Conservation (phyloP, 2,113 vertebrate species). For the Esox niger region DNA sequence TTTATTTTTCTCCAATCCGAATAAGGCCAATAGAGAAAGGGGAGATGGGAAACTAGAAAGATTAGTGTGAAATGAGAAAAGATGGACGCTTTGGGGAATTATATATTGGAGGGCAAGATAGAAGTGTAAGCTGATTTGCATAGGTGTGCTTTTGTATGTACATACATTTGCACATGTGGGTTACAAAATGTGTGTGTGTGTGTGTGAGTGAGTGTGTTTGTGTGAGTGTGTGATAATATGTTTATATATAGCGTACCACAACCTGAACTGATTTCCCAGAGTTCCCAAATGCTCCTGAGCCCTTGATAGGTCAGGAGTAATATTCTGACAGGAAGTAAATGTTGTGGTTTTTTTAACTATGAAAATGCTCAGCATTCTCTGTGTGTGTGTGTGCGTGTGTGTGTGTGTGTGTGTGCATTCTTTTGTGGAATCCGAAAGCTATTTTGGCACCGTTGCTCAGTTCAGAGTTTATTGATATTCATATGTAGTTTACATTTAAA, state of each 20-base stretch:
- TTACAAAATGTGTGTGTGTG: not conserved
- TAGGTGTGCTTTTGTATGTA: not conserved
- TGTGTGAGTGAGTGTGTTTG: slow-evolving; percentile 10
- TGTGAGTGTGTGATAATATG: slow-evolving; percentile 22
- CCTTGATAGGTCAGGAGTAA: slow-evolving; percentile 33
- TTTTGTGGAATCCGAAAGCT: not conserved
- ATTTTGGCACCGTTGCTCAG: not conserved
- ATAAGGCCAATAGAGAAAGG: too few relatives aligned
- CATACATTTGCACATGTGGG: too few relatives aligned
- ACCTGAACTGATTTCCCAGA: slow-evolving; percentile 18
- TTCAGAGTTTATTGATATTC: not conserved
- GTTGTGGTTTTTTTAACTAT: slow-evolving; percentile 10
- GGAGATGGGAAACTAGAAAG: not conserved
- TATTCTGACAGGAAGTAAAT: slow-evolving; percentile 22
- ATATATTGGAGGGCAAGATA: not conserved
- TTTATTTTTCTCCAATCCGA: not conserved
- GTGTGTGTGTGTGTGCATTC: not conserved
- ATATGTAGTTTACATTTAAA: not conserved
- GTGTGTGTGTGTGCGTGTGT: too few relatives aligned
- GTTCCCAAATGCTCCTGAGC: slow-evolving; percentile 32
- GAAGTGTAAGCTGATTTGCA: not conserved
- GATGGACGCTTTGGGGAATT: not conserved
- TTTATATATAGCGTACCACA: slow-evolving; percentile 31
- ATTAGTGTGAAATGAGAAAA: not conserved
- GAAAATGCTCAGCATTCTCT: not conserved